phyloP scores from a whole-genome alignment of 2,888 invertebrate genomes.

The Carterocephalus palaemon region DNA sequence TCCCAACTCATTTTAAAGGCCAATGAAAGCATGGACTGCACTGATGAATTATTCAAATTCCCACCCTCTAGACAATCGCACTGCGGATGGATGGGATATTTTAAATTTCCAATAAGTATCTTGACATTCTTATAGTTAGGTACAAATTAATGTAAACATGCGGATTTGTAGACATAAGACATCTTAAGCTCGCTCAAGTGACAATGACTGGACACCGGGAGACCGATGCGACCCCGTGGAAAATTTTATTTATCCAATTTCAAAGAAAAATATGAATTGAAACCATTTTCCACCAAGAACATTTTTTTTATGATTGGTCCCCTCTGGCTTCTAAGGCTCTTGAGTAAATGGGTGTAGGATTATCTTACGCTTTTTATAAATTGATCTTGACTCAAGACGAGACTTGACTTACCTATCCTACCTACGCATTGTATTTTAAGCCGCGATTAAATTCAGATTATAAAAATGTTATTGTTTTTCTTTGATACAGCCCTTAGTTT shows the following conservation, averaged over 20 bases:
- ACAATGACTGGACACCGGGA: no score
- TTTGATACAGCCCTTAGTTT: no score
- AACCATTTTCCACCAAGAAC: constrained; percentile 8
- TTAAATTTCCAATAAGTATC: constrained; percentile 7
- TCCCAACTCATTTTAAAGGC: constrained; percentile 27
- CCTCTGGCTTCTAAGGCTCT: constrained; percentile 4
- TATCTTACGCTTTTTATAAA: constrained; percentile 19
- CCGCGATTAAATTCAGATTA: no score
- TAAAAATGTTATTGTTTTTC: no score
- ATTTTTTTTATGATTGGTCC: constrained; percentile 5
- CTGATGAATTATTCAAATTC: constrained; percentile 32
- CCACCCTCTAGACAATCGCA: constrained; percentile 18
- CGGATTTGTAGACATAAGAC: no score
- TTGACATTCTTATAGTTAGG: not conserved
- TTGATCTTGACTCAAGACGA: constrained; percentile 17
- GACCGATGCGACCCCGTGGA: no score
- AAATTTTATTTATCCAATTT: no score
- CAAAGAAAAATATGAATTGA: constrained; percentile 26
- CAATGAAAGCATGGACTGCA: constrained; percentile 28
- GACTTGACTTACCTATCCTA: no score
- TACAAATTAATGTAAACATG: no score
- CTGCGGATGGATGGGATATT: constrained; percentile 9
- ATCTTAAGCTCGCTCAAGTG: no score
- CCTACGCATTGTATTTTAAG: no score
- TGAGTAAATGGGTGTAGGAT: constrained; percentile 17